Percentiles rank a stretch among this genome's conserved stretches.
Conservation (phyloP, 2,888 invertebrate genomes). For the Cosmia trapezina region DNA sequence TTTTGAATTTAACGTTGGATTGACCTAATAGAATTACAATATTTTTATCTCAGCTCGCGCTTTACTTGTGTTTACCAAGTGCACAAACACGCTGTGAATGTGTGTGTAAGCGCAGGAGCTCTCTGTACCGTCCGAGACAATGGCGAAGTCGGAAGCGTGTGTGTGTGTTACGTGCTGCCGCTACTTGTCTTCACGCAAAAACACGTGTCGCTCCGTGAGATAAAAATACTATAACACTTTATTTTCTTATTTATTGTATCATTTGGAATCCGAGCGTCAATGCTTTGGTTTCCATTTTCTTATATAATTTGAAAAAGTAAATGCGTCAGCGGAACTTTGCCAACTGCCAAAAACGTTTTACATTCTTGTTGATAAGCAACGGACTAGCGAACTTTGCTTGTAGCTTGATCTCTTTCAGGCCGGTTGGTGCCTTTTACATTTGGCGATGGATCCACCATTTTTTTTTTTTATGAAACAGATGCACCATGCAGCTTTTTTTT, state of each 20-base stretch:
- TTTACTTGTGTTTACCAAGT: too few relatives aligned
- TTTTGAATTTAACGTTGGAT: conserved; percentile 1
- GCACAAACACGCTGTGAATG: too few relatives aligned
- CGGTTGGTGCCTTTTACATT: conserved; percentile 14
- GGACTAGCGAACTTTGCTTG: conserved; percentile 9
- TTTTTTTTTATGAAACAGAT: conserved; percentile 5
- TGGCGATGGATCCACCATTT: background rate
- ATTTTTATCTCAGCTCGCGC: too few relatives aligned
- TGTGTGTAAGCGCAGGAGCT: too few relatives aligned
- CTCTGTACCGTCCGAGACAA: too few relatives aligned
- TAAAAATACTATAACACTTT: background rate
- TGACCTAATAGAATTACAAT: background rate
- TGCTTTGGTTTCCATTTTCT: conserved; percentile 25
- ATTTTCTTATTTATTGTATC: conserved; percentile 14
- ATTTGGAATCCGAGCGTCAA: conserved; percentile 6
- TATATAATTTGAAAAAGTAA: conserved; percentile 44
- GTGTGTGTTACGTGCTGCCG: too few relatives aligned
- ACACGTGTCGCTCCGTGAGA: too few relatives aligned
- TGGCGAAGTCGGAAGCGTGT: too few relatives aligned
- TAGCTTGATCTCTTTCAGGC: background rate
- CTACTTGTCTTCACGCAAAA: too few relatives aligned
- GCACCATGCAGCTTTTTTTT: too few relatives aligned
- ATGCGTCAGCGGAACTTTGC: conserved; percentile 46
- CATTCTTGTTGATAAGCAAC: conserved; percentile 36
- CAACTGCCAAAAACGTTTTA: conserved; percentile 30